phyloP scores from a whole-genome alignment of 1,140 invertebrate species.

The Eciton burchellii region DNA sequence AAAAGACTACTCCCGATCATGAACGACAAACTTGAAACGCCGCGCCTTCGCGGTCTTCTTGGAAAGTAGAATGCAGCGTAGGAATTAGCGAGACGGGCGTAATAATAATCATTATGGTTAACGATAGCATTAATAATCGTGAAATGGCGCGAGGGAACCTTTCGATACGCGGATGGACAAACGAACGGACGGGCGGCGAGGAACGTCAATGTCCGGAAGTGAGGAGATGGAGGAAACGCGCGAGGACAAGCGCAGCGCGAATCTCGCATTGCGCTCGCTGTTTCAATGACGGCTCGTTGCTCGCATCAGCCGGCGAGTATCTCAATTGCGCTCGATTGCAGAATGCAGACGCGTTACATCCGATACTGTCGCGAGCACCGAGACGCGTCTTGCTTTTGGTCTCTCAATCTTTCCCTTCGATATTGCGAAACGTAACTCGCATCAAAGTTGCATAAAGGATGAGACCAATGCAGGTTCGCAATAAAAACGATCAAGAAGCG shows the following conservation, averaged over 20 bases:
- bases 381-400: constrained; percentile 29
- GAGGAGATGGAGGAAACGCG: neutral
- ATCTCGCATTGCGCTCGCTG: constrained; percentile 17
- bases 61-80: constrained; percentile 72
- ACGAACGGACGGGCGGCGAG: neutral
- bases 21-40: neutral
- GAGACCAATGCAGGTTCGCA: no score
- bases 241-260: neutral
- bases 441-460: no score
- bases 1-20: neutral
- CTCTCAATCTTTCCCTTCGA: neutral
- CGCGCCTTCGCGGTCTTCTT: neutral
- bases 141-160: constrained; percentile 35
- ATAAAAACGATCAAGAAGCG: no score
- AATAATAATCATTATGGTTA: constrained; percentile 72
- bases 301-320: constrained; percentile 21
- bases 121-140: constrained; percentile 69
- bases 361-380: constrained; percentile 1
- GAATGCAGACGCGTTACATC: neutral
- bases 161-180: constrained; percentile 51
- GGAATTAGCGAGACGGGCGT: constrained; percentile 72
- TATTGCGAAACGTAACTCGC: neutral
- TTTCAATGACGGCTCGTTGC: constrained; percentile 1
- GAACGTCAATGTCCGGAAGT: neutral
- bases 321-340: constrained; percentile 16